phyloP scores from a whole-genome alignment of 1,140 invertebrate species.

The Carcinoscorpius rotundicauda region DNA sequence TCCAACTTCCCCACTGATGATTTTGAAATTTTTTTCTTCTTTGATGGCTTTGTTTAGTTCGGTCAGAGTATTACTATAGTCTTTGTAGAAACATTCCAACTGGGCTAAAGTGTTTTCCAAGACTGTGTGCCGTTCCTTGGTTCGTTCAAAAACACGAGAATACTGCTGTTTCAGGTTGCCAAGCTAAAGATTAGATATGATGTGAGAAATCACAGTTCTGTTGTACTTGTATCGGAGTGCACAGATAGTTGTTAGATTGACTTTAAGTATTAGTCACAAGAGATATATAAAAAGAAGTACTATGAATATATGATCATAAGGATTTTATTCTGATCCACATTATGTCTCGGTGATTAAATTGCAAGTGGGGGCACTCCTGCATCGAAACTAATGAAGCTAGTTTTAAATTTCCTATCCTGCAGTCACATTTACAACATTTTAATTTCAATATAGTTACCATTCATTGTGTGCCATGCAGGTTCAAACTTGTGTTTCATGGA shows the following conservation, averaged over 20 bases:
- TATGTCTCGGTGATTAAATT: too few species aligned
- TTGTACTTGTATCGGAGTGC: constrained; percentile 17
- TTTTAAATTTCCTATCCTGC: too few species aligned
- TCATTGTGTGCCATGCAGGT: too few species aligned
- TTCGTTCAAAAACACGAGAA: constrained; percentile 16
- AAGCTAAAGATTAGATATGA: constrained; percentile 9
- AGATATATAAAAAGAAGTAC: too few species aligned
- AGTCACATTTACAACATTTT: too few species aligned
- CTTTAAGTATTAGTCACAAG: too few species aligned
- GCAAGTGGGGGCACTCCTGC: too few species aligned
- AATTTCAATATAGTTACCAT: too few species aligned
- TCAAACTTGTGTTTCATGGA: too few species aligned
- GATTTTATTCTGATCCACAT: too few species aligned
- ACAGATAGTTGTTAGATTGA: constrained; percentile 5
- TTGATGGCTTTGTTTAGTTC: constrained; percentile 61
- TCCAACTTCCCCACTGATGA: constrained; percentile 79
- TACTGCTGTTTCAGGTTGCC: constrained; percentile 18
- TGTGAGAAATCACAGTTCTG: constrained; percentile 7
- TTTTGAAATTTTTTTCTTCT: constrained; percentile 61
- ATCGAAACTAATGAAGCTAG: too few species aligned
- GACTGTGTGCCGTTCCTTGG: constrained; percentile 14
- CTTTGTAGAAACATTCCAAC: constrained; percentile 51
- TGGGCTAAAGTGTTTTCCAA: constrained; percentile 12
- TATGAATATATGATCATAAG: too few species aligned
- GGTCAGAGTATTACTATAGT: constrained; percentile 54